Evolutionary conservation across 2,888 invertebrate genomes (phyloP).

Genomic region (Tipula lateralis): DNA sequence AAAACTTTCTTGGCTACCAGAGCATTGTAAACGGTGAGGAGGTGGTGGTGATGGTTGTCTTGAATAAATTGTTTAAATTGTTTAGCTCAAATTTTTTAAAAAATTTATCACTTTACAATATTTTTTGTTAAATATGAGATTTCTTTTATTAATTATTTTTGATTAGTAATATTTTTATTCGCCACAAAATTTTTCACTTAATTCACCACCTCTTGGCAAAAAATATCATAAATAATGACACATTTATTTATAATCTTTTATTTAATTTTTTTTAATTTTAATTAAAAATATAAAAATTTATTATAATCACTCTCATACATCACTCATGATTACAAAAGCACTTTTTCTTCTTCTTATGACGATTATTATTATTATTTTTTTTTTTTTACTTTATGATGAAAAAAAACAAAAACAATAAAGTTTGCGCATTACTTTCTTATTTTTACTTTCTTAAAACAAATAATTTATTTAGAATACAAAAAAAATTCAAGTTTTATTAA

Average conservation of each 20-base stretch:
- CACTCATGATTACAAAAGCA: conserved; percentile 27
- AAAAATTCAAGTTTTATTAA: not conserved
- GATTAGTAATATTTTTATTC: not conserved
- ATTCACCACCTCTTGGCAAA: not conserved
- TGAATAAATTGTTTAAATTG: conserved; percentile 43
- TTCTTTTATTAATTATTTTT: not conserved
- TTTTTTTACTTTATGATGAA: not conserved
- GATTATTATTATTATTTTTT: not conserved
- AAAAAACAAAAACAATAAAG: not conserved
- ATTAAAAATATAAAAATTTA: conserved; percentile 20
- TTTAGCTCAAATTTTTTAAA: conserved; percentile 39
- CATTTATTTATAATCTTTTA: not conserved
- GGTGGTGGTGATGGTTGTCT: conserved; percentile 51
- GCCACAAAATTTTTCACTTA: not conserved
- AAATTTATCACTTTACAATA: conserved; percentile 20
- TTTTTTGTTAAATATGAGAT: not conserved
- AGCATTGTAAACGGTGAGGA: conserved; percentile 50
- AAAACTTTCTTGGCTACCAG: conserved; percentile 53
- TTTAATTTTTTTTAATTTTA: not conserved
- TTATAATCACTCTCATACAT: conserved; percentile 25
- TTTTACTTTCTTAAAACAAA: not conserved
- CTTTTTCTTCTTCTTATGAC: not conserved
- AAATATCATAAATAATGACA: conserved; percentile 25
- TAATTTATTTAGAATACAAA: conserved; percentile 9
- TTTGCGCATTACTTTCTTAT: conserved; percentile 19